A percentile compares a stretch with the other conserved stretches of the same genome.
phyloP scores from a whole-genome alignment of 2,888 invertebrate species.

The Callosobruchus maculatus region DNA sequence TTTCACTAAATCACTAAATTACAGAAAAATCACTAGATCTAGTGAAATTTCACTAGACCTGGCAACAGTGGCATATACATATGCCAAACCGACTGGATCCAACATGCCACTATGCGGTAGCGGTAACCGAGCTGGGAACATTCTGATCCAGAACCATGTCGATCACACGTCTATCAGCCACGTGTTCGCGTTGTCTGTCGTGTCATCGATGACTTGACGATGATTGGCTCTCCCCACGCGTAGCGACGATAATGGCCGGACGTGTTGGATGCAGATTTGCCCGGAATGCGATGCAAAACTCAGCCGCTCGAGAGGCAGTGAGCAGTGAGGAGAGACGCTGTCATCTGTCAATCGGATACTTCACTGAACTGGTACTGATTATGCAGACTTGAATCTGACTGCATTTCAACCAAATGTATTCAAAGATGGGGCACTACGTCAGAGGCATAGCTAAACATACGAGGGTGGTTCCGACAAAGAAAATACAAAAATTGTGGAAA shows the following conservation, averaged over 20 bases:
- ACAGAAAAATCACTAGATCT: too few relatives aligned
- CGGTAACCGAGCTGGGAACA: background rate
- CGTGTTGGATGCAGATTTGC: background rate
- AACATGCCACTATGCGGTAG: too few relatives aligned
- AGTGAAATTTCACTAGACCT: too few relatives aligned
- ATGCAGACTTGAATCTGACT: too few relatives aligned
- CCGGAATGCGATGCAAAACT: background rate
- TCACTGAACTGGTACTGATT: background rate
- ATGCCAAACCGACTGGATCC: too few relatives aligned
- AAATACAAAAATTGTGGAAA: too few relatives aligned
- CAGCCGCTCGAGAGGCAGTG: background rate
- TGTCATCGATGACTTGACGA: background rate
- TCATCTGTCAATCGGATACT: background rate
- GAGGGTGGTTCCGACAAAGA: too few relatives aligned
- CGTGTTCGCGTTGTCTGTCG: background rate
- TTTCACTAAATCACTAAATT: too few relatives aligned
- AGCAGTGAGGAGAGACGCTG: background rate
- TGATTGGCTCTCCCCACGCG: background rate
- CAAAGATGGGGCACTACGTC: too few relatives aligned
- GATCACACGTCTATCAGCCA: background rate
- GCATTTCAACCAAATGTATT: too few relatives aligned
- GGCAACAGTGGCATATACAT: too few relatives aligned
- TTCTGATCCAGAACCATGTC: background rate
- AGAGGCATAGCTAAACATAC: too few relatives aligned
- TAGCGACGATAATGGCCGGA: background rate